Evolutionary conservation across 1,140 invertebrate genomes (phyloP).

Genomic region (Oryctes rhinoceros): DNA sequence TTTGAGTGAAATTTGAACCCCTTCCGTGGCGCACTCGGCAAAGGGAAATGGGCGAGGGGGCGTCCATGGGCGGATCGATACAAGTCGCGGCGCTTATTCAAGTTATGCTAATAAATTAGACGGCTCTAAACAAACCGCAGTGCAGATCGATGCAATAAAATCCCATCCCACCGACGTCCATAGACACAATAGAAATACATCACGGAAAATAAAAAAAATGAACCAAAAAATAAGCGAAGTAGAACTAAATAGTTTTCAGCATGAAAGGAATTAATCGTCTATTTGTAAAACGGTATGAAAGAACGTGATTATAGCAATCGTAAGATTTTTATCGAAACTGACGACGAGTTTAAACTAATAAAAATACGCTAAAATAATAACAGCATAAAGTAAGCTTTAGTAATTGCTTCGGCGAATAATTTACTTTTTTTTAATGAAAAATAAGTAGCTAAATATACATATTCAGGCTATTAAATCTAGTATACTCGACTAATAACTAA

Average conservation of each 20-base stretch:
- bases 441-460: too few species aligned
- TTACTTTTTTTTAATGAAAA: too few species aligned
- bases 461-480: too few species aligned
- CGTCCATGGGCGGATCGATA: conserved; percentile 55
- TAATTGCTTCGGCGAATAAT: too few species aligned
- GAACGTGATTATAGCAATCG: too few species aligned
- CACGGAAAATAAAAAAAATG: neutral
- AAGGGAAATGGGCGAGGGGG: conserved; percentile 34
- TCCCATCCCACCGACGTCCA: neutral
- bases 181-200: conserved; percentile 12
- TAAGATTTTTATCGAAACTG: too few species aligned
- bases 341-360: too few species aligned
- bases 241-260: neutral
- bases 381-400: too few species aligned
- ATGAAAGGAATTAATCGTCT: conserved; percentile 1
- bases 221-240: neutral
- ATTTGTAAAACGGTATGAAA: neutral
- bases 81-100: conserved; percentile 59
- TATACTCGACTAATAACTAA: too few species aligned
- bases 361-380: too few species aligned
- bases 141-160: conserved; percentile 58
- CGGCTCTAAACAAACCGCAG: conserved; percentile 61
- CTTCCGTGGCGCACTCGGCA: neutral
- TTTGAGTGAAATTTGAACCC: conserved; percentile 33
- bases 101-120: conserved; percentile 63